Evolutionary conservation across 2,113 vertebrate genomes (phyloP), one percentile per base, ranked within the genome.

Genomic region (Muscicapa adusta): DNA sequence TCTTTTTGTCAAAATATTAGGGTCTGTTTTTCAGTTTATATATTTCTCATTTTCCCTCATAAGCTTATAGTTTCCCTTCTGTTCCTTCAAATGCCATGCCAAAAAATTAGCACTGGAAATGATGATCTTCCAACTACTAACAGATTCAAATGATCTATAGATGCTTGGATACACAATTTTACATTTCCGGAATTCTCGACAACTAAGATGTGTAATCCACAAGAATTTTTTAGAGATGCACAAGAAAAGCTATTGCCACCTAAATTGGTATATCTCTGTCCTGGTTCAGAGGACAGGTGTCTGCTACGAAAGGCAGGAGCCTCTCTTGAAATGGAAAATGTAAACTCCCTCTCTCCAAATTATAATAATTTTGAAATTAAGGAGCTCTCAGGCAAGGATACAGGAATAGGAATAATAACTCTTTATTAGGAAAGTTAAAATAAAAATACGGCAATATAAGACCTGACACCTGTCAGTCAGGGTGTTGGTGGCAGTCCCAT

Each of bases 1-100:
- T 70, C 6, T 73, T 61, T 91, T 63, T 68, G n/a, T 89, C 58
- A 75, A 76, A 94, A 53, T 92, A 87, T 61, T 82, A 4, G 12
- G 15, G 18, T 74, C 20, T 82, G 31, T 77, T 71, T 88, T 68
- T 71, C 18, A 28, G 6, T 77, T 71, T 70, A 31, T 75, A 3
- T 84, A 31, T 74, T 77, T 77, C 57, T 89, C 22, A 51, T 93
- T 79, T 89, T 74, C 25, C 8, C 18, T 85, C 22, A 25, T 50
- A 76, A 74, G 1, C 11, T 45, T 3, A 22, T 82, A 5, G 43
- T 82, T 93, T 85, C 11, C 14, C 12, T 90, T 88, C 45, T 85
- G 36, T 65, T 79, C 29, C 58, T 74, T 80, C 47, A 88, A 60
- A 57, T 61, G 14, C 2, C 5, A 36, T 34, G 66, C 11, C 65